Evolutionary conservation across 2,113 vertebrate species (phyloP).

Genomic region (Orthochromis indermauri): DNA sequence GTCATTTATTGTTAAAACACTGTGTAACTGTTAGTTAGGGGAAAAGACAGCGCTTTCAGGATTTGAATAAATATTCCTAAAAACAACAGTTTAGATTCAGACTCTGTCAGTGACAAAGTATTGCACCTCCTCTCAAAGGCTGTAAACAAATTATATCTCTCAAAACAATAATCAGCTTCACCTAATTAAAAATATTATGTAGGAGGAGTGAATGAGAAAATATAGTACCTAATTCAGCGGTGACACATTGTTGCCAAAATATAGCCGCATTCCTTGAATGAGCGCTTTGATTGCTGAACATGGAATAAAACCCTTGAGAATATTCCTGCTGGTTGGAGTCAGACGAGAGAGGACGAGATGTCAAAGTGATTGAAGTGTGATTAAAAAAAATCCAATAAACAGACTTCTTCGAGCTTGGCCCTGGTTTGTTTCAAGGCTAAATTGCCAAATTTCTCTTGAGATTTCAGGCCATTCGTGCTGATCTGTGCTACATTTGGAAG

Average conservation of each 20-base stretch:
- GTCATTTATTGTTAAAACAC: not conserved
- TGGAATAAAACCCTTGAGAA: not conserved
- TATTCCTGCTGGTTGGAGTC: not conserved
- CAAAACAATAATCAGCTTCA: constrained; percentile 5
- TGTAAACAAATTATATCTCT: not conserved
- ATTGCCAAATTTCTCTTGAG: constrained; percentile 3
- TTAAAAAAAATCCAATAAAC: not conserved
- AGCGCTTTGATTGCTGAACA: not conserved
- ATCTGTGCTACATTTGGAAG: constrained; percentile 22
- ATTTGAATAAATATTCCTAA: not conserved
- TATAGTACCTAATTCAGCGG: not conserved
- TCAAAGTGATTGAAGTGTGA: not conserved
- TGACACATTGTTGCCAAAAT: not conserved
- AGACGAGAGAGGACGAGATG: not conserved
- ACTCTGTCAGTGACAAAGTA: constrained; percentile 8
- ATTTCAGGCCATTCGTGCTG: constrained; percentile 15
- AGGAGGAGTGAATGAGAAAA: constrained; percentile 5
- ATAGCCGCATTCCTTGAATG: not conserved
- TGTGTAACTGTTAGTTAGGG: not conserved
- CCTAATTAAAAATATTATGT: not conserved
- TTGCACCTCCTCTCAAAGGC: not conserved
- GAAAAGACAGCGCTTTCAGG: not conserved
- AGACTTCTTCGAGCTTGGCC: not conserved
- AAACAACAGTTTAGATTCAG: constrained; percentile 9
- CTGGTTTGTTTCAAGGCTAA: constrained; percentile 18